A percentile compares a stretch with the other conserved stretches of the same genome.
Evolutionary conservation across 2,888 invertebrate species (phyloP).

Genomic region (Adela reaumurella): DNA sequence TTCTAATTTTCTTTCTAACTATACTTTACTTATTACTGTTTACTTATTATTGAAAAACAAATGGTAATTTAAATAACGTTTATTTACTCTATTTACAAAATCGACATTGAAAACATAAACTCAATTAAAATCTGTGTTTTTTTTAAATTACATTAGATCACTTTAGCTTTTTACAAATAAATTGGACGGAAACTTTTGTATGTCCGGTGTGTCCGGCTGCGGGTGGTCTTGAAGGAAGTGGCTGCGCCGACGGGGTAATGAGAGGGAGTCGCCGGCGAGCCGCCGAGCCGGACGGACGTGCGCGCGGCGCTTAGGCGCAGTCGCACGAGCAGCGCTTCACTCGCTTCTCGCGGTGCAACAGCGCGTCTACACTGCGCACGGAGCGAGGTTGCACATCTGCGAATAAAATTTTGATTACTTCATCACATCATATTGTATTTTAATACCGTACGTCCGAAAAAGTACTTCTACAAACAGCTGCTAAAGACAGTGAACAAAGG

Average conservation of each 20-base stretch:
- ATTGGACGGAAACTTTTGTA: constrained; percentile 22
- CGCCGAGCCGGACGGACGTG: constrained; percentile 6
- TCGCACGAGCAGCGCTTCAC: constrained; percentile 74
- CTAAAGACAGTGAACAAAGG: too few relatives aligned
- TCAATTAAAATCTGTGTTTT: neutral
- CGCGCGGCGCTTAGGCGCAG: constrained; percentile 58
- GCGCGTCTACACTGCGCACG: constrained; percentile 57
- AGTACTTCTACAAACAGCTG: too few relatives aligned
- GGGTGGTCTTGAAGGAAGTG: constrained; percentile 12
- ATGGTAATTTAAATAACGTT: neutral
- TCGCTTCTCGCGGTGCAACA: constrained; percentile 58
- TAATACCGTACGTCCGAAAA: too few relatives aligned
- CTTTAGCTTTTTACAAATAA: neutral
- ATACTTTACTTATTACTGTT: too few relatives aligned
- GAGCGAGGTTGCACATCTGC: constrained; percentile 78
- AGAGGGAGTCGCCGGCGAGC: constrained; percentile 3
- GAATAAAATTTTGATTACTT: constrained; percentile 21
- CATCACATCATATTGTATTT: too few relatives aligned
- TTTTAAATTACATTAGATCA: neutral
- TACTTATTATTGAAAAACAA: too few relatives aligned
- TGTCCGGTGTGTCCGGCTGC: neutral
- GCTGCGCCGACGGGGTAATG: too few relatives aligned
- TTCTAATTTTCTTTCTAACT: too few relatives aligned
- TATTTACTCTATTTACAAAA: neutral
- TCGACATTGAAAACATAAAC: neutral